A percentile compares a stretch with the other conserved stretches of the same genome.
Conservation (phyloP, 1,140 invertebrate genomes). For the Hermatobates lingyangjiaoensis region DNA sequence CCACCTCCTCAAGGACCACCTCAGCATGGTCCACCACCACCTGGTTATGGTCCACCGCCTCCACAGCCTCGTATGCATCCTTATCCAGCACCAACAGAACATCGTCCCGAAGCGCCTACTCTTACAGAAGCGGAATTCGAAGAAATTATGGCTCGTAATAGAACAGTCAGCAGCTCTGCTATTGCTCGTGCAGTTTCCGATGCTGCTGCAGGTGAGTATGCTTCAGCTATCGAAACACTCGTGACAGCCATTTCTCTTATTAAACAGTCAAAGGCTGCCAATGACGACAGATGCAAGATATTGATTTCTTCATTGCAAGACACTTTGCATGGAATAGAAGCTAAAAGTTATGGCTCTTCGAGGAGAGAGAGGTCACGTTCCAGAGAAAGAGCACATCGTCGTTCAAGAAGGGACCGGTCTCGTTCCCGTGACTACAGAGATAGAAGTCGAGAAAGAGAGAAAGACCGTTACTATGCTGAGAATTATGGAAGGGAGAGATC, state of each 20-base stretch:
- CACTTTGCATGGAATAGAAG: conserved; percentile 90
- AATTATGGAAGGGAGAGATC: conserved; percentile 26
- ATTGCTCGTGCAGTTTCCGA: conserved; percentile 93
- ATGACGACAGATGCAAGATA: conserved; percentile 96
- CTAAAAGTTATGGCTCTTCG: conserved; percentile 75
- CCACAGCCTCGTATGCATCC: conserved; percentile 2
- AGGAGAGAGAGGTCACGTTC: conserved; percentile 46
- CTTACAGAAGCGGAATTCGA: conserved; percentile 91
- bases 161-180: conserved; percentile 90
- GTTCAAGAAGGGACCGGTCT: conserved; percentile 43
- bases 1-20: conserved; percentile 29
- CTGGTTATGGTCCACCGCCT: conserved; percentile 34
- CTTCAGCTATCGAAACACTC: conserved; percentile 92
- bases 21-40: conserved; percentile 36
- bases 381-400: conserved; percentile 51
- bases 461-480: conserved; percentile 30
- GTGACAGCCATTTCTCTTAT: conserved; percentile 97
- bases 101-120: conserved; percentile 35
- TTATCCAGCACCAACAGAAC: conserved; percentile 26
- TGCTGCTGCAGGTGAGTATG: conserved; percentile 86
- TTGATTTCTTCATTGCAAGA: conserved; percentile 92
- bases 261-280: conserved; percentile 93
- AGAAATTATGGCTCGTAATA: conserved; percentile 92
- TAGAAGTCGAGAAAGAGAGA: conserved; percentile 47
- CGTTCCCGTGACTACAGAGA: conserved; percentile 60